Percentiles rank a stretch among this genome's conserved stretches.
These are phyloP conservation scores for Hemibagrus wyckioides DNA, from an alignment of 2,113 vertebrate species.

Conservation along the genomic window DNA sequence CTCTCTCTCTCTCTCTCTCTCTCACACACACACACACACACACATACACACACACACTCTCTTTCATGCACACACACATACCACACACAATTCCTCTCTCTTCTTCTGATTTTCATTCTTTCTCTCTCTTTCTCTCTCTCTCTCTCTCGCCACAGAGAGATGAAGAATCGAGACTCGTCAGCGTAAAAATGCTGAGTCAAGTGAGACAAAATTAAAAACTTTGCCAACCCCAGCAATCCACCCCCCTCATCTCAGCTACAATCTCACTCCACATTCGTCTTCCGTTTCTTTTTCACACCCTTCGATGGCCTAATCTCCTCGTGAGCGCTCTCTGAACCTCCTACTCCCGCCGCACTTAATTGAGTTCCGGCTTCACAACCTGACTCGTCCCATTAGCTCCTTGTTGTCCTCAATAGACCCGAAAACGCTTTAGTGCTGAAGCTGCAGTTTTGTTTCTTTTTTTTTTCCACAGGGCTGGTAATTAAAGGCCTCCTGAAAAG, in stretches of 20 bases:
- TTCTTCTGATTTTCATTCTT: background rate
- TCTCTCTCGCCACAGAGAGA: background rate
- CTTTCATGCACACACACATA: no score
- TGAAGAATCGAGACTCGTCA: background rate
- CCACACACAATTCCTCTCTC: background rate
- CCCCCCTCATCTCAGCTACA: constrained; percentile 13
- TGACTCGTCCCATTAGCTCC: constrained; percentile 52
- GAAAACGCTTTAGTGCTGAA: constrained; percentile 35
- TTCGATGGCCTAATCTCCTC: constrained; percentile 45
- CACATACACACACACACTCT: no score
- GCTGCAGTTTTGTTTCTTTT: constrained; percentile 2
- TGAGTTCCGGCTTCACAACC: constrained; percentile 43
- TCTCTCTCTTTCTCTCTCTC: background rate
- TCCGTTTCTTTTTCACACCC: constrained; percentile 6
- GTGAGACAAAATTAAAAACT: constrained; percentile 29
- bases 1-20: no score
- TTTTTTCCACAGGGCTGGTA: constrained; percentile 15
- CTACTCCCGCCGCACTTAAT: constrained; percentile 45
- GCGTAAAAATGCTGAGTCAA: constrained; percentile 25
- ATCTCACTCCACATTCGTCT: constrained; percentile 40
- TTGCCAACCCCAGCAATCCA: background rate
- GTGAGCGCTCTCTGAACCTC: constrained; percentile 46
- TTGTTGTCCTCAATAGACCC: constrained; percentile 42
- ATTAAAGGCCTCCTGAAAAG: constrained; percentile 52
- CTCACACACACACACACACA: no score